Conservation (phyloP, 2,888 invertebrate species). For the Rutpela maculata region DNA sequence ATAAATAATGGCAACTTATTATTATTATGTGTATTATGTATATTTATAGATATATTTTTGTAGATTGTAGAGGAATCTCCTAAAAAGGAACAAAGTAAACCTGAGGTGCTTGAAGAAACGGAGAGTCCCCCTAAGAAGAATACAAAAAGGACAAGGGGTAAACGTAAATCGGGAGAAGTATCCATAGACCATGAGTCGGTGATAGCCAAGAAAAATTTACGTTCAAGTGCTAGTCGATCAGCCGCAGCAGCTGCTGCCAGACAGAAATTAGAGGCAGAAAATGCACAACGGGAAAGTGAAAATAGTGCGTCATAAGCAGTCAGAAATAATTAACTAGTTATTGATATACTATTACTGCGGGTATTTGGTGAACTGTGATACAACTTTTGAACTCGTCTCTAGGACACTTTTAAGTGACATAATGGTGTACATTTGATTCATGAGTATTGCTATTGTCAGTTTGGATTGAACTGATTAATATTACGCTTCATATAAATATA, state of each 20-base stretch:
- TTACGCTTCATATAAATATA: slow-evolving; percentile 67
- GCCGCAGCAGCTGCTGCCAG: slow-evolving; percentile 76
- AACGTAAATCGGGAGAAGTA: slow-evolving; percentile 74
- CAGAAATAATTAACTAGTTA: slow-evolving; percentile 10
- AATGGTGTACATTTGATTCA: slow-evolving; percentile 50
- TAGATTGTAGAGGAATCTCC: slow-evolving; percentile 27
- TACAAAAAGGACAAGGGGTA: slow-evolving; percentile 71
- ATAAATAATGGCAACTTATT: no score
- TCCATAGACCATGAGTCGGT: slow-evolving; percentile 77
- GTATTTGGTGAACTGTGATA: slow-evolving; percentile 72
- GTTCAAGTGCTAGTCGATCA: slow-evolving; percentile 85
- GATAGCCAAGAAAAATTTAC: slow-evolving; percentile 78
- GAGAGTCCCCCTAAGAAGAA: slow-evolving; percentile 69
- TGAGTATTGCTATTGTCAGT: slow-evolving; percentile 45
- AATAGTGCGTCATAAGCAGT: slow-evolving; percentile 62
- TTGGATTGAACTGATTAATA: slow-evolving; percentile 56
- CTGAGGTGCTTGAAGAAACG: slow-evolving; percentile 51
- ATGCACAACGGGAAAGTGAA: slow-evolving; percentile 69
- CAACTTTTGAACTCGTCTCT: slow-evolving; percentile 53
- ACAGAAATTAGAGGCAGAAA: slow-evolving; percentile 73
- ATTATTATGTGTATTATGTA: no score
- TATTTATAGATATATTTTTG: neutral
- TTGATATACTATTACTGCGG: slow-evolving; percentile 56
- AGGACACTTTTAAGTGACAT: slow-evolving; percentile 46
- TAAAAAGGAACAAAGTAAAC: slow-evolving; percentile 41